Base-by-base conservation (phyloP, 2,113 vertebrate genomes). In the Pimephales promelas region DNA sequence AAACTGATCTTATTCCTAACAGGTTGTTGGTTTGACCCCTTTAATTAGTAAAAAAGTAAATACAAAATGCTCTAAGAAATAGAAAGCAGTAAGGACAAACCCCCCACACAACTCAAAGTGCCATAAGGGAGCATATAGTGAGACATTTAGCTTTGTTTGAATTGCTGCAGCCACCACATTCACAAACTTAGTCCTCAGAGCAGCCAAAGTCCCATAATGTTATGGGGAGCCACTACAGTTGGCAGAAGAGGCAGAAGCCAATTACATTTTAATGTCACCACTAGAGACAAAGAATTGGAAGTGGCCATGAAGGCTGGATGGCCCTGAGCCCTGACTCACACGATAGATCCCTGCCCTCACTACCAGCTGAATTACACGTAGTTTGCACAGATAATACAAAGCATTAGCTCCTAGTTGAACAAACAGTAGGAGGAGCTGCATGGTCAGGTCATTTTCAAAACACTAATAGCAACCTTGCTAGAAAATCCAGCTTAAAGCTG, bases 211-310 rank as follows among this genome's bases (percentile, higher is more conserved):
- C 36, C 11, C 76, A 24, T 66, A 70, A 79, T 56, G 80, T 76
- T 86, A 82, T 66, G 74, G 36, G 68, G 64, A 79, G 72, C 20
- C 61, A 43, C 74, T 83, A 59, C 28, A 62, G 81, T 72, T 83
- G 85, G 70, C 82, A 70, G 47, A 47, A 10, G 20, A 68, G 52
- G 52, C 28, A n/a, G n/a, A 80, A 76, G 14, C 74, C 73, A 79
- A 68, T 72, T 62, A 52, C 11, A 34, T 57, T 82, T 79, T 26
- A 43, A 49, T 70, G 82, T 68, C 82, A 84, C 77, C 78, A 61
- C 85, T 61, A 28, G 26, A 22, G 52, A 52, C 11, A 16, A 28
- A 49, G 54, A 56, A 28, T 59, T 54, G 59, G 61, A 66, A 86
- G 71, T 81, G 71, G 77, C 78, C 40, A 40, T 28, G 71, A 31